Conservation (phyloP, 2,888 invertebrate species). For the Athalia cordata region DNA sequence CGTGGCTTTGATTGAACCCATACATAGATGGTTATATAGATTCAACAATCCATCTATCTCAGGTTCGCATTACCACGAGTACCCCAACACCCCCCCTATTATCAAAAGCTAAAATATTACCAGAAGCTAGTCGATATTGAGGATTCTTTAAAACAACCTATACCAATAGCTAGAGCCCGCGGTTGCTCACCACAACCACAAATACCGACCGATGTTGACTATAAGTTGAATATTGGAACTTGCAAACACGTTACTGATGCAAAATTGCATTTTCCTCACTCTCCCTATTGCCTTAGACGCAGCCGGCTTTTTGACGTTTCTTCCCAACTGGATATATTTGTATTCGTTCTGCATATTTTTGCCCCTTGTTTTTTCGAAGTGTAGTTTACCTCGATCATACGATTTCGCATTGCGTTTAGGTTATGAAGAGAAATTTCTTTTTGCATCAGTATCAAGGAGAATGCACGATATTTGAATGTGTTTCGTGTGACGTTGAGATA, state of each 20-base stretch:
- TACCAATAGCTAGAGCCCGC: neutral
- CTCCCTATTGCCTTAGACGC: neutral
- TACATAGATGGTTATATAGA: neutral
- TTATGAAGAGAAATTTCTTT: no score
- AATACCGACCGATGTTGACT: neutral
- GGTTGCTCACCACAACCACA: neutral
- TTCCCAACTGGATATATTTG: neutral
- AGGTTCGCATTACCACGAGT: constrained; percentile 11
- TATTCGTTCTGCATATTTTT: neutral
- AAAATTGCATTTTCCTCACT: constrained; percentile 33
- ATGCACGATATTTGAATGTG: no score
- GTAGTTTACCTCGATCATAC: no score
- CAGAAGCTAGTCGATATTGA: constrained; percentile 15
- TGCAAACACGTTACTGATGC: constrained; percentile 18
- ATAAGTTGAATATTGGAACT: neutral
- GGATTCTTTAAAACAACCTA: neutral
- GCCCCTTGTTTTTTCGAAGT: no score
- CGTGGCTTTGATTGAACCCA: constrained; percentile 23
- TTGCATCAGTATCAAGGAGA: no score
- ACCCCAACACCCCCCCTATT: constrained; percentile 14
- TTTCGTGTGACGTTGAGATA: neutral
- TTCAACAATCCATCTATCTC: neutral
- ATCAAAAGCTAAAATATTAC: constrained; percentile 24
- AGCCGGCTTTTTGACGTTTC: neutral
- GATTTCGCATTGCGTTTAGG: no score